Percentiles rank a stretch among this genome's conserved stretches.
These are phyloP conservation scores for Pluvianellus socialis DNA, from an alignment of 2,113 vertebrate genomes.

Conservation along the genomic window DNA sequence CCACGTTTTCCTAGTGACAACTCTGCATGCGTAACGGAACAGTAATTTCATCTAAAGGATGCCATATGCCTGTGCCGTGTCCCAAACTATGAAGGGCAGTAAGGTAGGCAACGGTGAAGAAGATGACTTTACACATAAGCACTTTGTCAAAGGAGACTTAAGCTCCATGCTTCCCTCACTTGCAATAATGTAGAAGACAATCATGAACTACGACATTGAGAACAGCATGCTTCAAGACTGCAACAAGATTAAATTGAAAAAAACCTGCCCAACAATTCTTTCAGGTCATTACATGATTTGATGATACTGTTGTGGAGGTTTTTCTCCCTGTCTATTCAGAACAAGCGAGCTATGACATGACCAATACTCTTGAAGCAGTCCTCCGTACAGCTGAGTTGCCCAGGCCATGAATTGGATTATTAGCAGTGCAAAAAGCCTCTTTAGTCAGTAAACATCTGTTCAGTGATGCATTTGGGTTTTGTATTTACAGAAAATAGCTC, in stretches of 20 bases:
- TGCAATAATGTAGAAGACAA: background rate
- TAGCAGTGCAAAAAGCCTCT: background rate
- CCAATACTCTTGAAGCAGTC: background rate
- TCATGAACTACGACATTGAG: background rate
- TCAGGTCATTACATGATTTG: background rate
- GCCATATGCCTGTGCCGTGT: background rate
- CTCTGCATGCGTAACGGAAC: rapidly evolving
- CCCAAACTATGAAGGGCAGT: background rate
- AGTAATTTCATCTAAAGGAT: background rate
- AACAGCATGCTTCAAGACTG: background rate
- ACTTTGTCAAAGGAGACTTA: background rate
- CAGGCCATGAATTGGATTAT: background rate
- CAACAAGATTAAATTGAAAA: background rate
- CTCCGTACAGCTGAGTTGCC: background rate
- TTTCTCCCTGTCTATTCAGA: background rate
- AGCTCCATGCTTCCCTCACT: background rate
- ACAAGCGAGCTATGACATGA: background rate
- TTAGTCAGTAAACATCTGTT: background rate
- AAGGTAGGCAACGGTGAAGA: background rate
- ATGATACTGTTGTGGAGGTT: rapidly evolving
- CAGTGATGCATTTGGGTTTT: background rate
- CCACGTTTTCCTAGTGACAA: background rate
- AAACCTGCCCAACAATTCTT: background rate
- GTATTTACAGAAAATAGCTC: background rate
- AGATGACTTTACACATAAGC: background rate